These are phyloP conservation scores for Tenebrosternarchus preto DNA, from an alignment of 2,113 vertebrate genomes.

Conservation along the genomic window DNA sequence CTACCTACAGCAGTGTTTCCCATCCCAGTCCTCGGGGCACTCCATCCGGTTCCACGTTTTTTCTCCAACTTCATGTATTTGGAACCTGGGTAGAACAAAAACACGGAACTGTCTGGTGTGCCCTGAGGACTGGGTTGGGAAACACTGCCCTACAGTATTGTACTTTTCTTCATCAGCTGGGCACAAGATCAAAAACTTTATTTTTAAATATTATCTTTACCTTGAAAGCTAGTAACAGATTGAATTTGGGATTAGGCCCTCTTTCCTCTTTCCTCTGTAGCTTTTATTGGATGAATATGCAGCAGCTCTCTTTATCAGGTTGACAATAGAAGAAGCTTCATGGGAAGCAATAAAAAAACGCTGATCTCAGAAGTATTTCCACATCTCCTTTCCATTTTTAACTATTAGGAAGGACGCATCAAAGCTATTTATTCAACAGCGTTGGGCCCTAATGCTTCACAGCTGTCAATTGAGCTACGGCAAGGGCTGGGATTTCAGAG, in stretches of 20 bases:
- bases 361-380: slow-evolving; percentile 57
- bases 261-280: slow-evolving; percentile 8
- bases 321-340: slow-evolving; percentile 31
- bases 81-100: too few species aligned
- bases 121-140: too few species aligned
- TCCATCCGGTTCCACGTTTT: too few species aligned
- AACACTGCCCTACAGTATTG: too few species aligned
- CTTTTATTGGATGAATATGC: slow-evolving; percentile 19
- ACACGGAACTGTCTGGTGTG: too few species aligned
- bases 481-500: slow-evolving; percentile 59
- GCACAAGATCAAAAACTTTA: neutral
- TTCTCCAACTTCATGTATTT: too few species aligned
- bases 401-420: slow-evolving; percentile 59
- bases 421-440: slow-evolving; percentile 62
- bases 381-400: slow-evolving; percentile 55
- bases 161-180: neutral
- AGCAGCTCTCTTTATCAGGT: slow-evolving; percentile 30
- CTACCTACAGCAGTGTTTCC: neutral
- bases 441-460: slow-evolving; percentile 57
- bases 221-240: neutral
- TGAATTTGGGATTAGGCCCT: neutral
- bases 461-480: slow-evolving; percentile 64
- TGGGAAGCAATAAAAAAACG: slow-evolving; percentile 38
- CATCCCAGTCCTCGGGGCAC: too few species aligned
- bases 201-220: slow-evolving; percentile 2